A percentile compares a stretch with the other conserved stretches of the same genome.
These are phyloP conservation scores for Phymastichus coffea DNA, from an alignment of 1,140 invertebrate genomes.

Conservation along the genomic window DNA sequence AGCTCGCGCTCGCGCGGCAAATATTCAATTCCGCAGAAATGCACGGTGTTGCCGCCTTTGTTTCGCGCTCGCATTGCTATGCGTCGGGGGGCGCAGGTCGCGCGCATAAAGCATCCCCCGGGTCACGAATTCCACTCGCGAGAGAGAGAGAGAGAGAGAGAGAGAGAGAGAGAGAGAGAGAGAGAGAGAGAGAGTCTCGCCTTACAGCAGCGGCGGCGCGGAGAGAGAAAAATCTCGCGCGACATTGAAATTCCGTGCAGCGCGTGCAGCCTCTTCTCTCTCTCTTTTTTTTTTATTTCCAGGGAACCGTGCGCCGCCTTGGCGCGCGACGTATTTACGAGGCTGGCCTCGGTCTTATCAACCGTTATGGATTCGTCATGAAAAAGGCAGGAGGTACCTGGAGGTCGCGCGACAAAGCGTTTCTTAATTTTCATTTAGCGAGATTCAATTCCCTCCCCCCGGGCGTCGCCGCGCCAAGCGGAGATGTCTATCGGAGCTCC, in stretches of 20 bases:
- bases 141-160: neutral
- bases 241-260: constrained; percentile 37
- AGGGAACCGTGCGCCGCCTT: neutral
- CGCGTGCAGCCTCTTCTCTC: neutral
- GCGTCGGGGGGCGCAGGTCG: constrained; percentile 31
- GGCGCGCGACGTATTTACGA: constrained; percentile 10
- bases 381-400: constrained; percentile 1
- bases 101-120: constrained; percentile 43
- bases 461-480: too few relatives aligned
- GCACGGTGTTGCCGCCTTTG: constrained; percentile 7
- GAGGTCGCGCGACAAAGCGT: neutral
- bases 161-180: too few relatives aligned
- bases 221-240: constrained; percentile 25
- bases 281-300: too few relatives aligned
- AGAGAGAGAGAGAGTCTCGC: too few relatives aligned
- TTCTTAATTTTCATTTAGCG: constrained; percentile 1
- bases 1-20: neutral
- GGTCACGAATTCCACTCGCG: constrained; percentile 33
- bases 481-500: too few relatives aligned
- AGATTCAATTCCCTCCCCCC: constrained; percentile 8
- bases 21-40: constrained; percentile 14
- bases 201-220: too few relatives aligned
- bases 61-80: constrained; percentile 40
- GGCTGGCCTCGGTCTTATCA: neutral
- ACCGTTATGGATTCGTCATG: constrained; percentile 17